Evolutionary conservation across 2,797 vertebrate species (phyloP).

Genomic region (Ambastaia sidthimunki): DNA sequence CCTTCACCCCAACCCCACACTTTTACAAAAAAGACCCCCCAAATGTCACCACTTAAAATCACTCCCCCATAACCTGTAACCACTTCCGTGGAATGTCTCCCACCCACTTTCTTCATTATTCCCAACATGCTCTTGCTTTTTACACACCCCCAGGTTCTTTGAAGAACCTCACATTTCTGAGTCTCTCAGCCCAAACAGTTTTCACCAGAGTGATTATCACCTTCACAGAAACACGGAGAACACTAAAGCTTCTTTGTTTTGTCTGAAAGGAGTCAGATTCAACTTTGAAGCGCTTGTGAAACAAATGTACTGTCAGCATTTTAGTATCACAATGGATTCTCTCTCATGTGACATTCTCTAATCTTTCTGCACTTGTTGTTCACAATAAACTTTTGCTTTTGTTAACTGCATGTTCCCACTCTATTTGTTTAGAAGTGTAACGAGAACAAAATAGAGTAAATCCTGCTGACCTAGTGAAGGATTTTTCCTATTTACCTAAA

Average conservation of each 20-base stretch:
- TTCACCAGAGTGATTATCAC: conserved; percentile 48
- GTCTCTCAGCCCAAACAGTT: conserved; percentile 47
- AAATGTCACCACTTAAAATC: too few relatives aligned
- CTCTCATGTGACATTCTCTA: conserved; percentile 18
- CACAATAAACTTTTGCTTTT: conserved; percentile 9
- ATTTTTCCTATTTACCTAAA: background rate
- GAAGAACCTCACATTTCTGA: conserved; percentile 55
- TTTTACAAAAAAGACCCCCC: too few relatives aligned
- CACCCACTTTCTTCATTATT: too few relatives aligned
- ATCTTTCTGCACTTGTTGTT: conserved; percentile 20
- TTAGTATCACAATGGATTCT: conserved; percentile 55
- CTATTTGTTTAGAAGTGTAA: conserved; percentile 26
- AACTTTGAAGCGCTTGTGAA: conserved; percentile 53
- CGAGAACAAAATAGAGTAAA: background rate
- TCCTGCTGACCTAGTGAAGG: background rate
- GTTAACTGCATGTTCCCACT: conserved; percentile 30
- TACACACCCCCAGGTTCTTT: conserved; percentile 38
- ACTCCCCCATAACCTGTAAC: too few relatives aligned
- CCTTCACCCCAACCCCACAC: too few relatives aligned
- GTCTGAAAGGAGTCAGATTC: conserved; percentile 43
- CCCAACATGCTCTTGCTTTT: conserved; percentile 22
- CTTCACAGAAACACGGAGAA: conserved; percentile 36
- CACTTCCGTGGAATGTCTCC: too few relatives aligned
- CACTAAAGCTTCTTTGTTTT: conserved; percentile 56
- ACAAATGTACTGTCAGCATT: conserved; percentile 51